These are phyloP conservation scores for Oegoconia quadripuncta DNA, from an alignment of 2,888 invertebrate species.

Conservation along the genomic window DNA sequence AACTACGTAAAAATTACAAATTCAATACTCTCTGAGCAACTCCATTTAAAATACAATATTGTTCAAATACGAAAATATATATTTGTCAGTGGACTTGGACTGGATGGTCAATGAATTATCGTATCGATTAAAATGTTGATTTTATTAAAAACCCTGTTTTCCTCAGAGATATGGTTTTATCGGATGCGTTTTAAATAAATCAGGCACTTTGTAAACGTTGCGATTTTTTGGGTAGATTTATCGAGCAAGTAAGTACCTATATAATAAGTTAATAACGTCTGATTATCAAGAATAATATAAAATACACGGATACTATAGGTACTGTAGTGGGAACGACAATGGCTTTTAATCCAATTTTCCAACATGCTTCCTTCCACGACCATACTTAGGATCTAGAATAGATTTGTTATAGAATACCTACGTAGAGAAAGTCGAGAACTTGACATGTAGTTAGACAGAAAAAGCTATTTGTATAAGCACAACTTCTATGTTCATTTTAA, in stretches of 20 bases:
- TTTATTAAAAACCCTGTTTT: conserved; percentile 49
- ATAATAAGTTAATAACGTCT: no score
- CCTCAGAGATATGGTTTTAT: conserved; percentile 53
- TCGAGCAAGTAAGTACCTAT: conserved; percentile 5
- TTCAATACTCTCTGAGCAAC: conserved; percentile 6
- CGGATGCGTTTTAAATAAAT: conserved; percentile 31
- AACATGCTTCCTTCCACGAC: not conserved
- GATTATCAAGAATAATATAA: no score
- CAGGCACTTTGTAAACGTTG: conserved; percentile 34
- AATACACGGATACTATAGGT: no score
- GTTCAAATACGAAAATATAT: conserved; percentile 1
- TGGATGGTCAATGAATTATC: conserved; percentile 2
- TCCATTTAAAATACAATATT: not conserved
- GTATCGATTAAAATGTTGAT: conserved; percentile 4
- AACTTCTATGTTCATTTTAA: no score
- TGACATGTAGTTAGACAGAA: conserved; percentile 28
- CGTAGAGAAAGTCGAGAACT: conserved; percentile 32
- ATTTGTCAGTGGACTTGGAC: conserved; percentile 2
- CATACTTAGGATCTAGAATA: conserved; percentile 23
- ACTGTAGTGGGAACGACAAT: no score
- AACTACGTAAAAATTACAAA: not conserved
- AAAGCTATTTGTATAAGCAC: conserved; percentile 28
- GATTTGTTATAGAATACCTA: conserved; percentile 28
- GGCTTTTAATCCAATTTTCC: no score
- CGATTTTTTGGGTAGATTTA: conserved; percentile 3